Evolutionary conservation across 2,113 vertebrate species (phyloP).

Genomic region (Pimephales promelas): DNA sequence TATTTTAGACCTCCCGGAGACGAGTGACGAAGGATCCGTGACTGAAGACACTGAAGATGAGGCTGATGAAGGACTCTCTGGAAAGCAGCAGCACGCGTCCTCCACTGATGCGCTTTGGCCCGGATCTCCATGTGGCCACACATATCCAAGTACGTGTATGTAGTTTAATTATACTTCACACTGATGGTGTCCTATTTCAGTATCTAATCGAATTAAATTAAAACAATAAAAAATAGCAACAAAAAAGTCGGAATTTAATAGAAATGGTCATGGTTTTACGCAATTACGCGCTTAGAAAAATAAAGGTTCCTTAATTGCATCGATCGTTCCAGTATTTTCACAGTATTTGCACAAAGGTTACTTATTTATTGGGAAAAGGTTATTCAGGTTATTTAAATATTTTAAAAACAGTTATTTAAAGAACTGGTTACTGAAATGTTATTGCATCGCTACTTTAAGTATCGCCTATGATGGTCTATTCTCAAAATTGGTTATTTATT

Average conservation of each 20-base stretch:
- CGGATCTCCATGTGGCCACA: conserved; percentile 79
- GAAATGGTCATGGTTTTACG: background rate
- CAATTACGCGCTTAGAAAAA: background rate
- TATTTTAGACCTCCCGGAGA: conserved; percentile 88
- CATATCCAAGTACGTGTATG: conserved; percentile 83
- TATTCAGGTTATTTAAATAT: background rate
- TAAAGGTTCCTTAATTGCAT: background rate
- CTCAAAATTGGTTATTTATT: background rate
- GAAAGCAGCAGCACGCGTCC: conserved; percentile 73
- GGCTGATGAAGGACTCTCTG: conserved; percentile 71
- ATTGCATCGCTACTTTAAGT: background rate
- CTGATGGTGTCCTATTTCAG: background rate
- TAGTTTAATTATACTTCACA: background rate
- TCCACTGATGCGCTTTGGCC: conserved; percentile 80
- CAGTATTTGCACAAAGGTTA: background rate
- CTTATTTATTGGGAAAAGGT: background rate
- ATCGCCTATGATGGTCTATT: background rate
- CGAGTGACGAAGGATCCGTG: conserved; percentile 81
- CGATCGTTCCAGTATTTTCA: too few species aligned
- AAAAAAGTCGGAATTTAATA: background rate
- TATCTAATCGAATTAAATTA: background rate
- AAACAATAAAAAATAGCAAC: background rate
- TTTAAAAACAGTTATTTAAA: background rate
- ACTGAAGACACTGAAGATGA: conserved; percentile 80
- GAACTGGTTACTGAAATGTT: background rate